Base-by-base conservation (phyloP, 2,797 vertebrate species). In the Gallirallus australis region DNA sequence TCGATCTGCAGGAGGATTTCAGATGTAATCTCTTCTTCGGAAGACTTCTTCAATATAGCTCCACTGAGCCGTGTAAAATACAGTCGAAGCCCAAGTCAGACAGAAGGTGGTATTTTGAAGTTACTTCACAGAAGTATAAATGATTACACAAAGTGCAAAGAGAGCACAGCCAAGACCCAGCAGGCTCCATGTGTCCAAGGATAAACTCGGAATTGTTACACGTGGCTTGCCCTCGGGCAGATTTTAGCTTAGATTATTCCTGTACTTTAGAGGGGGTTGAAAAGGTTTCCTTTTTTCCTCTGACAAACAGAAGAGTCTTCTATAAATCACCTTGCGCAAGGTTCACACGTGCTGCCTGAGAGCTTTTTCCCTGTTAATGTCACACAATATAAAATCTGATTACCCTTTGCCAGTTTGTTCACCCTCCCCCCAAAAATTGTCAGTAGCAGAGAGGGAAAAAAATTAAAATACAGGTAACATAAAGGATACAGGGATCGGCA, bases 211-310 rank as follows among this genome's bases (percentile, higher is more conserved):
- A 89, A 70, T 82, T 78, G 84, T 71, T 93, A 69, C 35, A 91
- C 27, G 21, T 3, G 0, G 35, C 68, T 95, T 95, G 84, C 72
- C 92, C 85, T 75, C 25, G 4, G 76, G 95, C 80, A 89, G 50
- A 71, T 87, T 96, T 96, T 92, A 94, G 61, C 28, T 85, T 92
- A 40, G 79, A 89, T 91, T 73, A 85, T 78, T 78, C 79, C 72
- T 69, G 54, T 81, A 85, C 77, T 92, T 95, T 56, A 91, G 81
- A 94, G 50, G 31, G 75, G 39, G 82, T 92, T 93, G 73, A 91
- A 95, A 87, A 91, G 84, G 89, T 93, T 93, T 91, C 81, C 78
- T 79, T 94, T 93, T 66, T 96, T 91, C 89, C 75, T 64, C 65
- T 21, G 30, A 73, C 35, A 68, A 92, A 79, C 20, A 47, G 72